These are phyloP conservation scores for Linepithema humile DNA, from an alignment of 1,140 invertebrate genomes.

Conservation along the genomic window DNA sequence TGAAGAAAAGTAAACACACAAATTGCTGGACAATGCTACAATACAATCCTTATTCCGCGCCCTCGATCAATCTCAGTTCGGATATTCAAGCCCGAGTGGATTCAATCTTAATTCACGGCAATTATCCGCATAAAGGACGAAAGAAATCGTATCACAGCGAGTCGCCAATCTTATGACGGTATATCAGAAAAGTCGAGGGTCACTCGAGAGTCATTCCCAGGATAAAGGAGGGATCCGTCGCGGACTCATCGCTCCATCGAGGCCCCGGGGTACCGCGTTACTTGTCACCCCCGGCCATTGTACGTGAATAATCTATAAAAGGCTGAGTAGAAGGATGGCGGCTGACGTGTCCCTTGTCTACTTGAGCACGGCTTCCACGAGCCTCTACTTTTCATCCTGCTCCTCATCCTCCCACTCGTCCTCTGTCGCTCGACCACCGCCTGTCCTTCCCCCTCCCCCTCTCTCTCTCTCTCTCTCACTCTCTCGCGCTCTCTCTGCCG, in stretches of 20 bases:
- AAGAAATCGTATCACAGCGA: constrained; percentile 24
- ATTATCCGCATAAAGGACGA: constrained; percentile 23
- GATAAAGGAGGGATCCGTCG: constrained; percentile 56
- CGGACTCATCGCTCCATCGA: constrained; percentile 39
- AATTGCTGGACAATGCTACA: constrained; percentile 1
- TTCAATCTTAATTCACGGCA: constrained; percentile 25
- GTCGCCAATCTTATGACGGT: constrained; percentile 26
- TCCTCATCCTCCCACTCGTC: constrained; percentile 44
- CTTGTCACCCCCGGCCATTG: constrained; percentile 79
- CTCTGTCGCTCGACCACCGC: constrained; percentile 57
- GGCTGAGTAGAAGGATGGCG: constrained; percentile 79
- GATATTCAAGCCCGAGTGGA: neutral
- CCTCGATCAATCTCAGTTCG: neutral
- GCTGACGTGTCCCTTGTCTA: constrained; percentile 83
- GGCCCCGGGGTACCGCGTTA: constrained; percentile 40
- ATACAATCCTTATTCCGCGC: constrained; percentile 2
- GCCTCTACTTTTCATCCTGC: constrained; percentile 81
- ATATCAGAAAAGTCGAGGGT: constrained; percentile 54
- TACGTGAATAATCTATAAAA: constrained; percentile 84
- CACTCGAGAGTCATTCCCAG: constrained; percentile 33
- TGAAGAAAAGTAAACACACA: neutral
- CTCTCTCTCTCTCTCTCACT: too few relatives aligned
- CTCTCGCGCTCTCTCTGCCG: constrained; percentile 66
- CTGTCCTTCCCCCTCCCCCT: constrained; percentile 43
- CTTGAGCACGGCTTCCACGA: constrained; percentile 83